Evolutionary conservation across 1,140 invertebrate species (phyloP), one percentile per base, ranked within the genome.

Genomic region (Pseudomyrmex cubaensis): DNA sequence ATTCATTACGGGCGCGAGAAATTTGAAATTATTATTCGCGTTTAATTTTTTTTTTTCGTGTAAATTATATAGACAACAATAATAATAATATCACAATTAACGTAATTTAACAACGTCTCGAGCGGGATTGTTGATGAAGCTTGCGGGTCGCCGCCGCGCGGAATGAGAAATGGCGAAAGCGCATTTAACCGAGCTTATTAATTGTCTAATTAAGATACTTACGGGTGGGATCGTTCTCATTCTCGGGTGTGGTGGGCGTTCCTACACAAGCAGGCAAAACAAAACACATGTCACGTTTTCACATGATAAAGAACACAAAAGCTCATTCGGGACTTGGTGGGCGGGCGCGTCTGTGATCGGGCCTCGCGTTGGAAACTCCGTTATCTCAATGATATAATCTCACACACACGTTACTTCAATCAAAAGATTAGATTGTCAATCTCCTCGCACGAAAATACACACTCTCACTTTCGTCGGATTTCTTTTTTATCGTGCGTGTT

Each of bases 141-240:
- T 67, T 69, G 59, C 66, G 66, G 12, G 35, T n/a, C 17, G 13
- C 20, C 25, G n/a, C 62, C 46, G 64, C 20, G 15, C 20, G 35
- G 5, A 7, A 20, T 50, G 54, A 48, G 10, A 70, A 78, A 70
- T 44, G 64, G n/a, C 22, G 13, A 15, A 78, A 78, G 64, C 20
- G 52, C 15, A 78, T 15, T 70, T 78, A 57, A 78, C 64, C 48
- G 44, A 78, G 75, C 75, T 80, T 72, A 80, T 80, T 80, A 80
- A 15, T 59, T 50, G 54, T 69, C 84, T 92, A 97, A 98, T 86
- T 90, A 90, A 90, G 83, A 93, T 95, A 95, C 95, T 95, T 95
- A 95, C 95, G 94, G 90, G 94, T 93, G 89, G 94, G 91, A 93
- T 95, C 95, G 89, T 94, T 95, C 93, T 95, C 95, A 93, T 94